Evolutionary conservation across 2,797 vertebrate genomes (phyloP), one percentile per base, ranked within the genome.

Genomic region (Karalla daura): DNA sequence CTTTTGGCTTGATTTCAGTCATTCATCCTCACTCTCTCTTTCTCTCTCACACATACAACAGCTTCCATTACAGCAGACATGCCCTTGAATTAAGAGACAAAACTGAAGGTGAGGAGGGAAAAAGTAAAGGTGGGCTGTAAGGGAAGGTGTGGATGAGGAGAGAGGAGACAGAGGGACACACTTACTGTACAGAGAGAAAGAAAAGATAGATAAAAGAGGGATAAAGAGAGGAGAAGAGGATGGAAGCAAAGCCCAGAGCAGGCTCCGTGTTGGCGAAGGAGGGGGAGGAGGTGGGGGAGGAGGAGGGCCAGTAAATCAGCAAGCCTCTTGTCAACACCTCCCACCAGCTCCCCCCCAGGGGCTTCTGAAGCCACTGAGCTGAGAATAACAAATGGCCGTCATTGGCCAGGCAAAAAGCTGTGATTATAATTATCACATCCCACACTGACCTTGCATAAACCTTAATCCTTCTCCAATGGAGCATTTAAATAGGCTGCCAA

Each of bases 371-470:
- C 95, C 93, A 96, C 95, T 99, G 95, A 91, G 96, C 95, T 95
- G 96, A 96, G 96, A 97, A 99, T 99, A 99, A 99, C 97, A 97
- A 99, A 99, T 99, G 97, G 96, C 96, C 96, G 96, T 98, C 98
- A 98, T 97, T 98, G 98, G 95, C 95, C 94, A 97, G 97, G 96
- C 96, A 97, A 98, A 98, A 98, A 97, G 96, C 97, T 98, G 96
- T 98, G 97, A 99, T 99, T 99, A 99, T 99, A 99, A 99, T 99
- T 98, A 99, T 98, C 97, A 98, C 97, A 98, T 98, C 98, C 97
- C 96, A 92, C 96, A 94, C 96, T 99, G 98, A 99, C 98, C 98
- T 99, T 99, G 98, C 97, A 98, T 98, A 99, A 99, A 99, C 97
- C 98, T 98, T 99, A 98, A 99, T 99, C 97, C 95, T 97, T 99